These are phyloP conservation scores for Chitala chitala DNA, from an alignment of 2,113 vertebrate species.

Conservation along the genomic window DNA sequence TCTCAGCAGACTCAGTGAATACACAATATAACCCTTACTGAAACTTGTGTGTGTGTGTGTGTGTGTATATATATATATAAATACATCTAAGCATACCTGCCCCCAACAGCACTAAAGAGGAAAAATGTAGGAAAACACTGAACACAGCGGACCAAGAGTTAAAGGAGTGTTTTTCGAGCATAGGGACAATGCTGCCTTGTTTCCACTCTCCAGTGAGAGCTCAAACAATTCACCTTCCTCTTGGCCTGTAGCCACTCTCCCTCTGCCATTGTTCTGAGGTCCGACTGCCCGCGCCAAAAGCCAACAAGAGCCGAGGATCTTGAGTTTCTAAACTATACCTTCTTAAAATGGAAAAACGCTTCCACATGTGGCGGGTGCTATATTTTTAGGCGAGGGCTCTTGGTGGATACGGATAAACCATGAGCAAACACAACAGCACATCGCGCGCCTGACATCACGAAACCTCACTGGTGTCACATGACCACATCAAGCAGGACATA, in stretches of 20 bases:
- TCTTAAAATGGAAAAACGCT: conserved; percentile 25
- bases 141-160: conserved; percentile 2
- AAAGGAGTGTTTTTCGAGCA: conserved; percentile 8
- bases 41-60: conserved; percentile 18
- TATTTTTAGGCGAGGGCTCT: conserved; percentile 32
- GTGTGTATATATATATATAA: too few species aligned
- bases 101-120: background rate
- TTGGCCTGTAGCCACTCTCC: conserved; percentile 48
- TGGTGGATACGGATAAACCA: background rate
- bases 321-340: conserved; percentile 29
- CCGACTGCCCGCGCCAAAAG: conserved; percentile 34
- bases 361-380: conserved; percentile 36
- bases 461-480: background rate
- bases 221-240: conserved; percentile 53
- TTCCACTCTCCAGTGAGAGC: conserved; percentile 35
- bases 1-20: background rate
- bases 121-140: background rate
- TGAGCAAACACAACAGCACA: background rate
- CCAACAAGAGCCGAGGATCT: conserved; percentile 32
- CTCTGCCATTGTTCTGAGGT: conserved; percentile 48
- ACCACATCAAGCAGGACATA: background rate
- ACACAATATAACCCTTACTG: background rate
- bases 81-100: too few species aligned
- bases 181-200: conserved; percentile 44
- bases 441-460: background rate